Conservation (phyloP, 2,797 vertebrate species). For the Chloroceryle inda region DNA sequence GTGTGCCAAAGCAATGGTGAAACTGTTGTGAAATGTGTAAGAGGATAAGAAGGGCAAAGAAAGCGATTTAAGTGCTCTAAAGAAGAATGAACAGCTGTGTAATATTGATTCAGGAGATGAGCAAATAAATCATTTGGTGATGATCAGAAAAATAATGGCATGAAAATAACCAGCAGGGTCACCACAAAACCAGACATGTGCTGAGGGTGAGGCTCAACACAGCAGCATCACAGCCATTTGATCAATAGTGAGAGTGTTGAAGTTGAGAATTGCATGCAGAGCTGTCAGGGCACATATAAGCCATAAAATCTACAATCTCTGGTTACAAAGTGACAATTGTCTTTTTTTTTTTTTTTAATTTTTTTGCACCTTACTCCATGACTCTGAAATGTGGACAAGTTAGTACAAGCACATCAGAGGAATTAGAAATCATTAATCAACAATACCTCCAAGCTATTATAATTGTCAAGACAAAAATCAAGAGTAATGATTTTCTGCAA, state of each 20-base stretch:
- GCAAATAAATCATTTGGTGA: conserved; percentile 25
- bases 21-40: neutral
- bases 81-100: neutral
- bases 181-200: neutral
- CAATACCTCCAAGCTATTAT: conserved; percentile 50
- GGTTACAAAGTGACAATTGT: conserved; percentile 47
- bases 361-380: conserved; percentile 4
- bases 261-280: neutral
- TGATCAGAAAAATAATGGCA: conserved; percentile 27
- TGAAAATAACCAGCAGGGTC: conserved; percentile 4
- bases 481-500: conserved; percentile 64
- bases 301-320: conserved; percentile 13
- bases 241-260: neutral
- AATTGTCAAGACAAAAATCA: conserved; percentile 54
- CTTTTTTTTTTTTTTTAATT: neutral
- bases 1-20: neutral
- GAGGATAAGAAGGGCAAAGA: neutral
- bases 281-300: neutral
- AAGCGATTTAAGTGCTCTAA: neutral
- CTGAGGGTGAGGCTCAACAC: neutral
- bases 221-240: neutral
- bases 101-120: neutral
- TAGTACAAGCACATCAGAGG: conserved; percentile 61
- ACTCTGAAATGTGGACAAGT: conserved; percentile 41
- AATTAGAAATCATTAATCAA: conserved; percentile 66